Conservation (phyloP, 2,797 vertebrate species). For the Sebastes hopkinsi region DNA sequence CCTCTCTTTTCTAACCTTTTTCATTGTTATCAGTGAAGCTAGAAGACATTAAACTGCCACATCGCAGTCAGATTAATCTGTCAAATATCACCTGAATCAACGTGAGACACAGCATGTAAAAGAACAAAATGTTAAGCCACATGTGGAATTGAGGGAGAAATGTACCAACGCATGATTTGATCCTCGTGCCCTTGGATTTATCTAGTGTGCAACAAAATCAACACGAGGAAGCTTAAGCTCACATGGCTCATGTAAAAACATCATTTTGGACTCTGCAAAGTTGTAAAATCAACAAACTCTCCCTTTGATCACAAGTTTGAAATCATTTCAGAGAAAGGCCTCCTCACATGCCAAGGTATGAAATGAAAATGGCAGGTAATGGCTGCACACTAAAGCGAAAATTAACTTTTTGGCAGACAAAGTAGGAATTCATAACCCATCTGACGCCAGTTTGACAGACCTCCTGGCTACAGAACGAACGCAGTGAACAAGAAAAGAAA, state of each 20-base stretch:
- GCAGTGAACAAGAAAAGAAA: slow-evolving; percentile 39
- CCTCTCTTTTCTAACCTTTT: slow-evolving; percentile 27
- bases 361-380: slow-evolving; percentile 71
- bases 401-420: slow-evolving; percentile 72
- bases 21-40: slow-evolving; percentile 13
- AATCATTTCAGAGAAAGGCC: slow-evolving; percentile 27
- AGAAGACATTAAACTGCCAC: slow-evolving; percentile 30
- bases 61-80: background rate
- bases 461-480: slow-evolving; percentile 60
- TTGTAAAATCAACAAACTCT: slow-evolving; percentile 21
- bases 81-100: slow-evolving; percentile 29
- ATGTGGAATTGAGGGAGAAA: slow-evolving; percentile 17
- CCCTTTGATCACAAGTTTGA: slow-evolving; percentile 40
- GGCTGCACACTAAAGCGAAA: slow-evolving; percentile 54
- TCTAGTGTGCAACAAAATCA: slow-evolving; percentile 14
- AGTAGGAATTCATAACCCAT: slow-evolving; percentile 63
- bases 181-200: background rate
- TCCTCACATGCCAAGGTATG: slow-evolving; percentile 40
- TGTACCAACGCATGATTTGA: slow-evolving; percentile 5
- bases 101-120: background rate
- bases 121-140: slow-evolving; percentile 5
- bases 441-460: slow-evolving; percentile 71
- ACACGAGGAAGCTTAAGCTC: slow-evolving; percentile 8
- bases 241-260: slow-evolving; percentile 11
- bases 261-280: slow-evolving; percentile 22